phyloP scores from a whole-genome alignment of 2,888 invertebrate species.

The Hofmannophila pseudospretella region DNA sequence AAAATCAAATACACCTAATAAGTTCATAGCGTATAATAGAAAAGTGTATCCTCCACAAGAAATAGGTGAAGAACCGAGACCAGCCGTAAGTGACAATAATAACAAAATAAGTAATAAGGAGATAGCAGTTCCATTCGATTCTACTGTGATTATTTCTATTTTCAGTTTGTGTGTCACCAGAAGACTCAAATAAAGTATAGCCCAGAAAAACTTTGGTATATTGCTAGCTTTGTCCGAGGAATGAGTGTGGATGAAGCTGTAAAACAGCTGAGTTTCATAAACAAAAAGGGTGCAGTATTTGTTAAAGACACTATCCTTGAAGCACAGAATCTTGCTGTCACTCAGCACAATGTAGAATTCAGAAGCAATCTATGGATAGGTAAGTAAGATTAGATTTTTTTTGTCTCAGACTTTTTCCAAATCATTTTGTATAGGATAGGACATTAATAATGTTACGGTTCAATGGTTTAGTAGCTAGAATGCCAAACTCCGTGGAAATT shows the following conservation, averaged over 20 bases:
- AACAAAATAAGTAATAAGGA: too few relatives aligned
- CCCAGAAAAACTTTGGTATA: constrained; percentile 95
- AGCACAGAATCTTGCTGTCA: constrained; percentile 92
- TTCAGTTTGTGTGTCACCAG: constrained; percentile 93
- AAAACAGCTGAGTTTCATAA: constrained; percentile 90
- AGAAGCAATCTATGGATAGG: constrained; percentile 97
- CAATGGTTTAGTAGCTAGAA: too few relatives aligned
- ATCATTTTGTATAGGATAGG: too few relatives aligned
- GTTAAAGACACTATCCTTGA: constrained; percentile 89
- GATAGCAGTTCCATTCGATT: too few relatives aligned
- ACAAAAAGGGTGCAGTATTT: constrained; percentile 86
- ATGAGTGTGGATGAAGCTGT: constrained; percentile 96
- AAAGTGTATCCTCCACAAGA: constrained; percentile 88
- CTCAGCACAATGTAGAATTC: constrained; percentile 94
- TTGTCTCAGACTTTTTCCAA: too few relatives aligned
- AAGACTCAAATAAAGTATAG: constrained; percentile 92
- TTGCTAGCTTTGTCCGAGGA: constrained; percentile 91
- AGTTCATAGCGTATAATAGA: constrained; percentile 84
- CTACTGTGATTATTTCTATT: too few relatives aligned
- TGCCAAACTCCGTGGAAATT: too few relatives aligned
- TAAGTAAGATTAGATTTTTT: too few relatives aligned
- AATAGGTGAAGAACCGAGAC: constrained; percentile 84
- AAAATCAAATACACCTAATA: constrained; percentile 57
- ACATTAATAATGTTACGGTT: too few relatives aligned
- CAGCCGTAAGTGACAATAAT: constrained; percentile 91